Percentiles rank a stretch among this genome's conserved stretches.
Evolutionary conservation across 1,140 invertebrate species (phyloP).

Genomic region (Protaetia brevitarsis): DNA sequence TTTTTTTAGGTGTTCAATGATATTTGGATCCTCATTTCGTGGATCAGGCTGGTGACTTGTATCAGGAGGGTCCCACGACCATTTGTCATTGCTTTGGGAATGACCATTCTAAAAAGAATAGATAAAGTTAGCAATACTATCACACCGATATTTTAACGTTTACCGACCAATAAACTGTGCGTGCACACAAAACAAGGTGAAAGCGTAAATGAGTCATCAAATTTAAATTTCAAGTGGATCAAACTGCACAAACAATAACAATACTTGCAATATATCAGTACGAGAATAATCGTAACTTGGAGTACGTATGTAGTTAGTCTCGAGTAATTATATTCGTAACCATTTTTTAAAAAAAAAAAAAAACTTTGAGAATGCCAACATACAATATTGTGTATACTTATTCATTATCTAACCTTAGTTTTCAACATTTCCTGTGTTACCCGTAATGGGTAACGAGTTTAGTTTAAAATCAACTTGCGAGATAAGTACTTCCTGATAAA

Average conservation of each 20-base stretch:
- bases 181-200: no score
- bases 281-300: no score
- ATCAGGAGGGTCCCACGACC: neutral
- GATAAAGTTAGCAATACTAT: neutral
- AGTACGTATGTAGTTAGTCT: no score
- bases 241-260: no score
- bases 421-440: conserved; percentile 14
- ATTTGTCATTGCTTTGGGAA: neutral
- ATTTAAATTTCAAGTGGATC: no score
- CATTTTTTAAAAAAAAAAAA: no score
- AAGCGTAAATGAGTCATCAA: no score
- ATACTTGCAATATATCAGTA: no score
- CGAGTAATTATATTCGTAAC: no score
- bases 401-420: neutral
- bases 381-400: neutral
- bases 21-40: neutral
- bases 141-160: no score
- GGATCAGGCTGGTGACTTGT: neutral
- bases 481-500: conserved; percentile 18
- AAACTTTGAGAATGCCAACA: no score
- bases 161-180: no score
- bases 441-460: neutral
- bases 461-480: conserved; percentile 12
- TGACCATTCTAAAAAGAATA: conserved; percentile 3
- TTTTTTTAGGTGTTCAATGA: conserved; percentile 24